Conservation (phyloP, 2,797 vertebrate species). For the Peromyscus nudipes region DNA sequence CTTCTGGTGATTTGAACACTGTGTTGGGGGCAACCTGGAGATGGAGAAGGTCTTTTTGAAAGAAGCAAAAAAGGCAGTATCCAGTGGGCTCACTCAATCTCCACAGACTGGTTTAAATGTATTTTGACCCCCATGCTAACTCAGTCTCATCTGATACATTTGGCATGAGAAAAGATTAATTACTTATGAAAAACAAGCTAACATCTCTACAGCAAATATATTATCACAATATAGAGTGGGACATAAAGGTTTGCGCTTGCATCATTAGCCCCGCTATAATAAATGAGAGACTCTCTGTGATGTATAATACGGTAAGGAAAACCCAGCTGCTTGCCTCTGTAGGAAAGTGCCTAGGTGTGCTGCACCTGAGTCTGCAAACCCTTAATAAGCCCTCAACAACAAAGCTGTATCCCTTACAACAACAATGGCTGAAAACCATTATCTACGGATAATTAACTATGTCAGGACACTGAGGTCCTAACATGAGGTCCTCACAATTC, state of each 20-base stretch:
- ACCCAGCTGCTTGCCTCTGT: slow-evolving; percentile 90
- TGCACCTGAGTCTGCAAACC: slow-evolving; percentile 87
- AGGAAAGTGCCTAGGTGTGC: slow-evolving; percentile 77
- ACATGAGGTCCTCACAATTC: slow-evolving; percentile 87
- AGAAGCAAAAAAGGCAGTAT: background rate
- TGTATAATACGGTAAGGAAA: slow-evolving; percentile 88
- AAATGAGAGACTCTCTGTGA: slow-evolving; percentile 88
- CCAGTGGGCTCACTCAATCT: slow-evolving; percentile 7
- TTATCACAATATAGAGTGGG: slow-evolving; percentile 68
- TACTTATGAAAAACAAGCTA: slow-evolving; percentile 81
- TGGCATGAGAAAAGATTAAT: slow-evolving; percentile 86
- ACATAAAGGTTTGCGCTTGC: slow-evolving; percentile 87
- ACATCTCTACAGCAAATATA: slow-evolving; percentile 84
- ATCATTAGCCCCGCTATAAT: slow-evolving; percentile 88
- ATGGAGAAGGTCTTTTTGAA: background rate
- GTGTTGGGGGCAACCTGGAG: background rate
- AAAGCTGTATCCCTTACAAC: slow-evolving; percentile 79
- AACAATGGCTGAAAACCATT: slow-evolving; percentile 86
- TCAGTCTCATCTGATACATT: slow-evolving; percentile 76
- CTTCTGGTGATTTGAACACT: background rate
- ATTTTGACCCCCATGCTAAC: slow-evolving; percentile 62
- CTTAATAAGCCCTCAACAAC: slow-evolving; percentile 86
- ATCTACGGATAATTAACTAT: slow-evolving; percentile 90
- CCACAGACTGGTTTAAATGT: slow-evolving; percentile 29
- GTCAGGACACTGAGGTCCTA: slow-evolving; percentile 89